Evolutionary conservation across 2,888 invertebrate genomes (phyloP).

Genomic region (Biston stratarius): DNA sequence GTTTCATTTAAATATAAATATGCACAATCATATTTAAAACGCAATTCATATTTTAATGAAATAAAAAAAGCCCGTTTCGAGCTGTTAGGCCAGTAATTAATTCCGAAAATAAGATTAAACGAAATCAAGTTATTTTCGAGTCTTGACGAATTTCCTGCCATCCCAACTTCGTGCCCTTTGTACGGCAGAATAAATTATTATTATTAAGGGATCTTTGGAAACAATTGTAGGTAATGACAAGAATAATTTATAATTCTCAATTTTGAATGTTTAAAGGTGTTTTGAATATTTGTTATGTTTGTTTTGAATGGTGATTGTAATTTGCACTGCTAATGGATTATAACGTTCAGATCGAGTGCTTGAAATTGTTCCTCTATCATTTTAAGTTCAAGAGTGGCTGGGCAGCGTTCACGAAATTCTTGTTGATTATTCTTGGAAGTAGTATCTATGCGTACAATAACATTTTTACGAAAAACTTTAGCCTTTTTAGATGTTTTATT

Average conservation of each 20-base stretch:
- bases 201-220: slow-evolving; percentile 56
- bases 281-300: slow-evolving; percentile 15
- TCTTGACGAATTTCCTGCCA: slow-evolving; percentile 51
- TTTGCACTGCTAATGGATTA: slow-evolving; percentile 6
- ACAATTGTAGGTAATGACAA: slow-evolving; percentile 53
- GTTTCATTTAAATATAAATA: too few species aligned
- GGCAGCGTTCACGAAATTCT: too few species aligned
- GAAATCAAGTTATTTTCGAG: slow-evolving; percentile 48
- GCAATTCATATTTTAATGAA: slow-evolving; percentile 25
- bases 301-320: slow-evolving; percentile 8
- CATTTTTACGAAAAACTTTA: too few species aligned
- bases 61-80: slow-evolving; percentile 28
- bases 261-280: slow-evolving; percentile 24
- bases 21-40: slow-evolving; percentile 1
- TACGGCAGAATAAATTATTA: slow-evolving; percentile 62
- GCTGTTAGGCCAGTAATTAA: slow-evolving; percentile 42
- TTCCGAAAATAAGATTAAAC: slow-evolving; percentile 46
- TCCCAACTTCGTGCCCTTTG: slow-evolving; percentile 50
- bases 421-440: too few species aligned
- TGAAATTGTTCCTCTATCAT: background rate
- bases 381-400: too few species aligned
- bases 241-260: slow-evolving; percentile 44
- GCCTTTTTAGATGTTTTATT: too few species aligned
- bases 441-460: too few species aligned
- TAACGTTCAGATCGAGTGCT: background rate